These are phyloP conservation scores for Scylla paramamosain DNA, from an alignment of 1,140 invertebrate species.

Conservation along the genomic window DNA sequence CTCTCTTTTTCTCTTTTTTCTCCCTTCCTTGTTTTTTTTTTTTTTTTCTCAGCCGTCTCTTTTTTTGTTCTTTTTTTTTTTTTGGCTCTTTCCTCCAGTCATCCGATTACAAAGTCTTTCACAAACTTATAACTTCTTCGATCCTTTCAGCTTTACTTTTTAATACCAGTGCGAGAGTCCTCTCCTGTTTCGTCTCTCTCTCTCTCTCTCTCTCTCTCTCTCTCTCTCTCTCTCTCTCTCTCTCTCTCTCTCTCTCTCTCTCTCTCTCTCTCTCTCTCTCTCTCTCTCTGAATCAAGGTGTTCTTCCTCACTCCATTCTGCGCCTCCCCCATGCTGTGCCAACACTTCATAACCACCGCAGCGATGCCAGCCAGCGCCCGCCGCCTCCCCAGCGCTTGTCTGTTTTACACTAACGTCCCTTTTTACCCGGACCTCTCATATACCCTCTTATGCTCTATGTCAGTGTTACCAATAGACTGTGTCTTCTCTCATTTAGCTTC, in stretches of 20 bases:
- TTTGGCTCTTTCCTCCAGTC: not conserved
- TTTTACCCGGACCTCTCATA: not conserved
- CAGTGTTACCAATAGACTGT: not conserved
- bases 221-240: conserved; percentile 18
- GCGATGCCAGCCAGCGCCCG: too few relatives aligned
- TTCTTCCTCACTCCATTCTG: not conserved
- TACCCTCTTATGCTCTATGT: not conserved
- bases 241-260: not conserved
- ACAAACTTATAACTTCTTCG: not conserved
- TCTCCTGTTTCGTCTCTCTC: not conserved
- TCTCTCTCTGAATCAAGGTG: not conserved
- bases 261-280: conserved; percentile 12
- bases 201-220: conserved; percentile 15
- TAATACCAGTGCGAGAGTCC: not conserved
- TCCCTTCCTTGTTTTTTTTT: not conserved
- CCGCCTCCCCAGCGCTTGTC: not conserved
- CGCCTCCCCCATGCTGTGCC: not conserved
- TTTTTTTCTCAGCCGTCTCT: not conserved
- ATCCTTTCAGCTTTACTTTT: not conserved
- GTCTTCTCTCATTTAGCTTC: not conserved
- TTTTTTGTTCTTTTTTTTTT: not conserved
- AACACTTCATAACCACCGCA: not conserved
- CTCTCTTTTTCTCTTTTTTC: not conserved
- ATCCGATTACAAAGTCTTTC: not conserved
- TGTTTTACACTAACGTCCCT: not conserved